Conservation (phyloP, 2,888 invertebrate genomes). For the Eurois occulta region DNA sequence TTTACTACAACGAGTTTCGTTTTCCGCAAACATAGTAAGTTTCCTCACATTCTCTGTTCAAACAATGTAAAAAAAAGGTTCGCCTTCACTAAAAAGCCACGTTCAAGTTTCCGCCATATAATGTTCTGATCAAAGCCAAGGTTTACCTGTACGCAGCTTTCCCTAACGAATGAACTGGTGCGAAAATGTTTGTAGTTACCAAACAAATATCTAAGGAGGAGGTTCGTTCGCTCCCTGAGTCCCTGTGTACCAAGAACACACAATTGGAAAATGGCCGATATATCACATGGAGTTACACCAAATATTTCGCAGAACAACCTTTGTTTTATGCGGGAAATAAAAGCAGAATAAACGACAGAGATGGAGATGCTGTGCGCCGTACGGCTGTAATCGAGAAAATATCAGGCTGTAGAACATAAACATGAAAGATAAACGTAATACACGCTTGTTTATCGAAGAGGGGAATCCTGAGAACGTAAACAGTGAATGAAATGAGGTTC, state of each 20-base stretch:
- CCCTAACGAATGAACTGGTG: slow-evolving; percentile 46
- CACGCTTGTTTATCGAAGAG: slow-evolving; percentile 39
- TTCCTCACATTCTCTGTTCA: slow-evolving; percentile 14
- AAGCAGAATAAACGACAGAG: slow-evolving; percentile 23
- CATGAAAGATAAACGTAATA: slow-evolving; percentile 48
- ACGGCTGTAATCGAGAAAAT: slow-evolving; percentile 23
- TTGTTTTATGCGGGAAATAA: slow-evolving; percentile 38
- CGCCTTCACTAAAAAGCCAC: slow-evolving; percentile 25
- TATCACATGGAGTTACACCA: slow-evolving; percentile 20
- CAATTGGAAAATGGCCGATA: slow-evolving; percentile 54
- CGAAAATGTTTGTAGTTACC: slow-evolving; percentile 57
- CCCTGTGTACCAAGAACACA: slow-evolving; percentile 54
- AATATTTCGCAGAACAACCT: slow-evolving; percentile 37
- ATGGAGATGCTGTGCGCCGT: slow-evolving; percentile 24
- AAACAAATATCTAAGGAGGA: slow-evolving; percentile 54
- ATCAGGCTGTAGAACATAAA: slow-evolving; percentile 30
- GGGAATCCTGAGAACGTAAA: slow-evolving; percentile 39
- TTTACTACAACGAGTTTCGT: background rate
- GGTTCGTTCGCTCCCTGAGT: slow-evolving; percentile 15
- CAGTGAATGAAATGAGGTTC: slow-evolving; percentile 39
- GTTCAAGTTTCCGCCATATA: slow-evolving; percentile 16
- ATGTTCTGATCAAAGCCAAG: slow-evolving; percentile 45
- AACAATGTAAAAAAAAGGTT: slow-evolving; percentile 31
- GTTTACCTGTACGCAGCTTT: slow-evolving; percentile 22
- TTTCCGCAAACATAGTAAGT: slow-evolving; percentile 2